phyloP scores from a whole-genome alignment of 2,888 invertebrate genomes.

The Axea sp. region DNA sequence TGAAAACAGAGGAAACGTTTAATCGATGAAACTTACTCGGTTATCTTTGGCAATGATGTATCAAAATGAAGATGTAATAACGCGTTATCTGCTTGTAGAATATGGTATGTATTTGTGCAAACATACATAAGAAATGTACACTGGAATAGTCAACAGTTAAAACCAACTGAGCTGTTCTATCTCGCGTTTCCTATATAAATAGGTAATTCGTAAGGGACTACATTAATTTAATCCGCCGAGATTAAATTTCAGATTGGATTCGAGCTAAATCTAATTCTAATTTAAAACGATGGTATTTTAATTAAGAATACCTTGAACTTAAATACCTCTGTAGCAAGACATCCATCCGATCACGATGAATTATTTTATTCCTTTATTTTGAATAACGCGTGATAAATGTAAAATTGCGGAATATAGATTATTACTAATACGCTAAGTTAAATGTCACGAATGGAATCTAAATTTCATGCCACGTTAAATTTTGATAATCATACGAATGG shows the following conservation, averaged over 20 bases:
- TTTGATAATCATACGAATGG: no score
- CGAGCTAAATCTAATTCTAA: constrained; percentile 36
- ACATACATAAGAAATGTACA: constrained; percentile 28
- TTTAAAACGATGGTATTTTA: constrained; percentile 48
- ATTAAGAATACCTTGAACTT: constrained; percentile 38
- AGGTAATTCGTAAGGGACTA: constrained; percentile 43
- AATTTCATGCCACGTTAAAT: no score
- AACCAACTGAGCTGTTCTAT: neutral
- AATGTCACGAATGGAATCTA: no score
- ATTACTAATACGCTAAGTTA: no score
- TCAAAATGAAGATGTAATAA: constrained; percentile 38
- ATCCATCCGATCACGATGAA: constrained; percentile 4
- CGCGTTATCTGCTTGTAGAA: constrained; percentile 20
- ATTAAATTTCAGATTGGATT: constrained; percentile 46
- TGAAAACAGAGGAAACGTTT: constrained; percentile 36
- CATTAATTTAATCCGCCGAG: constrained; percentile 45
- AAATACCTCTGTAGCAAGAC: constrained; percentile 5
- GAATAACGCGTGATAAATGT: no score
- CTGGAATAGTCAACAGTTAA: constrained; percentile 15
- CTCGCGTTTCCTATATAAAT: constrained; percentile 28
- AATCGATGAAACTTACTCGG: constrained; percentile 35
- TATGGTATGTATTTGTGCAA: constrained; percentile 20
- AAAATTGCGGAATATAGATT: no score
- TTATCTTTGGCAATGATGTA: constrained; percentile 31
- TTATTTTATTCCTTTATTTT: neutral